Base-by-base conservation (phyloP, 2,888 invertebrate species). In the Philereme vetulata region DNA sequence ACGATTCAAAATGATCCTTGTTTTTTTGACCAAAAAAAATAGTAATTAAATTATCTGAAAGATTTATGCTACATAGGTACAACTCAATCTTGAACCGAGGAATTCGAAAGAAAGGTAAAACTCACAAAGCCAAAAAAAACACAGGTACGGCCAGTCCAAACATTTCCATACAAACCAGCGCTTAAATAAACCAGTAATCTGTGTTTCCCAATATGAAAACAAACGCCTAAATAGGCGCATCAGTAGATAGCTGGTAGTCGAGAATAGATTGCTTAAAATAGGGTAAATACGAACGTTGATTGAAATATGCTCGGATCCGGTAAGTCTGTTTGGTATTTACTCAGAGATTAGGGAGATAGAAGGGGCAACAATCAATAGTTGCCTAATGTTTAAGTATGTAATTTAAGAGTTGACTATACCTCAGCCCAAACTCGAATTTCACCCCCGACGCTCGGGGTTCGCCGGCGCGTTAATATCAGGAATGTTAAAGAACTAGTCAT, bases 261-360 rank as follows among this genome's bases (percentile, higher is more conserved):
- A 77, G 86, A 88, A 88, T 88, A 88, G 86, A 85, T 72, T 75
- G 72, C 72, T 74, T 78, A 80, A 85, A 83, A 79, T 77, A 78
- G 76, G 82, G 82, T 83, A 84, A 86, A 84, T 85, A 83, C 81
- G 80, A 80, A 85, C 74, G 74, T 74, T 83, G 87, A 88, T 84
- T 88, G 88, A 88, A 88, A 85, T 88, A 88, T 85, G 81, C 53
- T 51, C 51, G 60, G 85, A 81, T 80, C 76, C 79, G 77, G 77
- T 78, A 72, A 75, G 78, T 75, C 80, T 76, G 78, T 68, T 67
- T 66, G 77, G 78, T 74, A 76, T 79, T 76, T 72, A 58, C 60
- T 53, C 78, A 77, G 60, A 73, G 78, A 77, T 62, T 32, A n/a
- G 5, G 11, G 5, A 21, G 6, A 57, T 65, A 71, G 45, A 42